Percentiles rank a stretch among this genome's conserved stretches.
Conservation (phyloP, 2,113 vertebrate species). For the Rhinolophus ferrumequinum region DNA sequence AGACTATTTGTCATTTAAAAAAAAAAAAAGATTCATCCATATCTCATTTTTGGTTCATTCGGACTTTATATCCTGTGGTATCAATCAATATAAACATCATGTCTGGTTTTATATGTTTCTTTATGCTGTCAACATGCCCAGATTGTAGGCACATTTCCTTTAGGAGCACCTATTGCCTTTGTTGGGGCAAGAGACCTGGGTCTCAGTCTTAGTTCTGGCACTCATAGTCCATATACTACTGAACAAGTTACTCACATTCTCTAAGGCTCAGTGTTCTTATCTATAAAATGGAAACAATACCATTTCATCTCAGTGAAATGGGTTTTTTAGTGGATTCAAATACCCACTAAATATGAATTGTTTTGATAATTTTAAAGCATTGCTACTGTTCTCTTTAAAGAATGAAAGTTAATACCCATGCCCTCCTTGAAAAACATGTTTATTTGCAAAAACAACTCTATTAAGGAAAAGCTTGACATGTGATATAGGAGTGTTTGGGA, state of each 20-base stretch:
- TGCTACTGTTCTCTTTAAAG: background rate
- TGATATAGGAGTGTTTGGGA: background rate
- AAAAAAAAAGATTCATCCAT: background rate
- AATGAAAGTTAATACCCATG: background rate
- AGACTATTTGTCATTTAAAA: background rate
- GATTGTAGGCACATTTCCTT: background rate
- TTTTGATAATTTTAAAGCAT: background rate
- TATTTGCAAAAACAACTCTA: slow-evolving; percentile 26
- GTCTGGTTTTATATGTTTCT: background rate
- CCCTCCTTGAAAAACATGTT: background rate
- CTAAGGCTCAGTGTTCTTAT: background rate
- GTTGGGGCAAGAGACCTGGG: background rate
- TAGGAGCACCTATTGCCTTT: background rate
- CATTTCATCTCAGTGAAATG: background rate
- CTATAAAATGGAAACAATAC: slow-evolving; percentile 27
- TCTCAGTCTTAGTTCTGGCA: background rate
- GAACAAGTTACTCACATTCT: background rate
- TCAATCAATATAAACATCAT: slow-evolving; percentile 9
- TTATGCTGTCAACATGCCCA: slow-evolving; percentile 33
- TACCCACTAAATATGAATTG: background rate
- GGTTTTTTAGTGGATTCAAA: background rate
- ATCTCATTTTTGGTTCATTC: slow-evolving; percentile 23
- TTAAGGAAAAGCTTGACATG: slow-evolving; percentile 21
- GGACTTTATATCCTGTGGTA: background rate
- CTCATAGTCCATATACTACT: background rate